Base-by-base conservation (phyloP, 1,140 invertebrate species). In the Drosophila nigrodunni region DNA sequence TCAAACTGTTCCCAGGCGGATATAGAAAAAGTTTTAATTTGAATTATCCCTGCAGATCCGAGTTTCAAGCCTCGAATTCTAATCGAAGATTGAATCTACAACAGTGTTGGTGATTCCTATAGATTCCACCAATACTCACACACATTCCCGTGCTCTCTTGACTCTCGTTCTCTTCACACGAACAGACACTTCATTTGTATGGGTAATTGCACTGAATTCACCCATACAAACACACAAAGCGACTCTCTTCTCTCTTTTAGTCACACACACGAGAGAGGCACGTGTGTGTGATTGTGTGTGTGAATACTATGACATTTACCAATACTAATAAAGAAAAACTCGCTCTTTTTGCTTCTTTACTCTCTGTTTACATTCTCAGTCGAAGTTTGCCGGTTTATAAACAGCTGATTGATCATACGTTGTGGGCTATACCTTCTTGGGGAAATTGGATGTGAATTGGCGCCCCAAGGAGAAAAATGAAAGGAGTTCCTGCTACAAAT, bases 301-400 rank as follows among this genome's bases (percentile, higher is more conserved):
- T 18, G n/a, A 21, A 41, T 7, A 8, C 11, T 13, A 15, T 30
- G 7, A 8, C 1, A 34, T 13, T 55, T 21, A 78, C 82, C 35
- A 76, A 81, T 37, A 86, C 82, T 8, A 76, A 0, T 10, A 11
- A 15, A 47, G 11, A 47, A 10, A 6, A 1, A 0, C 7, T 10
- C 21, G 65, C 74, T 57, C 77, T 83, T 65, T 65, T 49, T 21
- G 5, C 3, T 8, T 7, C 1, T 39, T 15, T 10, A 13, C 30
- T 82, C 82, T 86, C 76, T 82, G 72, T 82, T 87, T 79, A 71
- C 47, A 39, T 67, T 61, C 57, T 35, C n/a, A 49, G 25, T 34
- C 15, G 21, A 41, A 7, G 18, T 13, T 61, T 37, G 34, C 34
- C 30, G 49, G 35, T 7, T 46, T 44, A 6, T n/a, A 37, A 64